Conservation (phyloP, 2,113 vertebrate species). For the Myiozetetes cayanensis region DNA sequence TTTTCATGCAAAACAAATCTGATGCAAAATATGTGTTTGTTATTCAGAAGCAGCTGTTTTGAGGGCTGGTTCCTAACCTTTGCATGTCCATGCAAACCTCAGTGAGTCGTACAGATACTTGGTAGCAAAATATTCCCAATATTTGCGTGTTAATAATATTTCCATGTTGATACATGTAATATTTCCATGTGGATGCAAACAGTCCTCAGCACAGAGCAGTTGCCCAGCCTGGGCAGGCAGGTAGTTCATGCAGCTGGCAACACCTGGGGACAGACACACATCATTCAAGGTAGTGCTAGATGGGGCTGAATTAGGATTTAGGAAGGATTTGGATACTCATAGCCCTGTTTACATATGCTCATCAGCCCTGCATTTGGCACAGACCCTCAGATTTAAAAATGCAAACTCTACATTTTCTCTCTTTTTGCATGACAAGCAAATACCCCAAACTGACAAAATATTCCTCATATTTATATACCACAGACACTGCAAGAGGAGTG, state of each 20-base stretch:
- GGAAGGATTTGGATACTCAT: not conserved
- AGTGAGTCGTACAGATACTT: not conserved
- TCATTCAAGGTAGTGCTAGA: rapidly evolving
- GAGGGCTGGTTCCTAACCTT: not conserved
- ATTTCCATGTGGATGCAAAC: not conserved
- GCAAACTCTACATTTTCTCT: not conserved
- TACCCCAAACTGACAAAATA: not conserved
- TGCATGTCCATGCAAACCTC: slow-evolving; percentile 20
- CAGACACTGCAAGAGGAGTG: rapidly evolving
- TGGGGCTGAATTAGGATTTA: not conserved
- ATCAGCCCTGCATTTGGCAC: not conserved
- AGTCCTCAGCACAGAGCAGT: not conserved
- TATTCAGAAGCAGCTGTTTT: not conserved
- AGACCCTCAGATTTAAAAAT: not conserved
- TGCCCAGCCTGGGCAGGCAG: not conserved
- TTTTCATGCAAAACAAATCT: not conserved
- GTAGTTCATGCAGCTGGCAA: not conserved
- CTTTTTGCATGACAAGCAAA: not conserved
- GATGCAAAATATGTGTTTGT: not conserved
- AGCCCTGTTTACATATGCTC: not conserved
- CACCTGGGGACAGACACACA: not conserved
- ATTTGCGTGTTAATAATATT: not conserved
- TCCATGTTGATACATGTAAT: not conserved
- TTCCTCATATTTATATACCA: not conserved
- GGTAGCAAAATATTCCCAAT: not conserved